Evolutionary conservation across 1,140 invertebrate species (phyloP).

Genomic region (Ridgeia piscesae): DNA sequence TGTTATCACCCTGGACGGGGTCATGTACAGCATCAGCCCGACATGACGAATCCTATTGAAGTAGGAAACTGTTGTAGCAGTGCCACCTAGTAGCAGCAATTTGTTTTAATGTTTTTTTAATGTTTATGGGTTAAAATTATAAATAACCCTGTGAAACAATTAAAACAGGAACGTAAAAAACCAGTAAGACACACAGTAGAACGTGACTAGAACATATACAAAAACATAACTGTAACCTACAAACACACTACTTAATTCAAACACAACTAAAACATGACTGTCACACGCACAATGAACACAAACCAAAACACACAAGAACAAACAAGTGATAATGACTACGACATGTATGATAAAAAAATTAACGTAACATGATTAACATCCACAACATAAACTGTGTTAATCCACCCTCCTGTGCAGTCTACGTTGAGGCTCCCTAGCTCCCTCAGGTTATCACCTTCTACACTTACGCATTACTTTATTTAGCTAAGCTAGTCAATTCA

Average conservation of each 20-base stretch:
- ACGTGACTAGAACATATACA: background rate
- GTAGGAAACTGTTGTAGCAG: background rate
- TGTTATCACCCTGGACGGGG: background rate
- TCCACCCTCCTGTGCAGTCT: too few species aligned
- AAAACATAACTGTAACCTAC: background rate
- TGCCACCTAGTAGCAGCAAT: too few species aligned
- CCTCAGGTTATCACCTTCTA: too few species aligned
- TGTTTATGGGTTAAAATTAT: background rate
- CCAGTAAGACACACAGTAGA: background rate
- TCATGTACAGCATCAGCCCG: slow-evolving; percentile 30
- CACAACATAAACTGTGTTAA: too few species aligned
- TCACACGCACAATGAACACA: background rate
- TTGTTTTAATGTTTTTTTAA: background rate
- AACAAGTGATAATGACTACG: background rate
- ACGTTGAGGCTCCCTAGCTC: too few species aligned
- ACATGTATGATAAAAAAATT: background rate
- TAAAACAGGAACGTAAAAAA: background rate
- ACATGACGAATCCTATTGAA: background rate
- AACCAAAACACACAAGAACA: too few species aligned
- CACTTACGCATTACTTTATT: too few species aligned
- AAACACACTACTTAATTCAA: too few species aligned
- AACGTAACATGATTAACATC: background rate
- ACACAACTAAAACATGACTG: background rate
- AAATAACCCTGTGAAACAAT: background rate
- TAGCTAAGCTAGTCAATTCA: too few species aligned